Base-by-base conservation (phyloP, 2,797 vertebrate genomes). In the Valencia hispanica region DNA sequence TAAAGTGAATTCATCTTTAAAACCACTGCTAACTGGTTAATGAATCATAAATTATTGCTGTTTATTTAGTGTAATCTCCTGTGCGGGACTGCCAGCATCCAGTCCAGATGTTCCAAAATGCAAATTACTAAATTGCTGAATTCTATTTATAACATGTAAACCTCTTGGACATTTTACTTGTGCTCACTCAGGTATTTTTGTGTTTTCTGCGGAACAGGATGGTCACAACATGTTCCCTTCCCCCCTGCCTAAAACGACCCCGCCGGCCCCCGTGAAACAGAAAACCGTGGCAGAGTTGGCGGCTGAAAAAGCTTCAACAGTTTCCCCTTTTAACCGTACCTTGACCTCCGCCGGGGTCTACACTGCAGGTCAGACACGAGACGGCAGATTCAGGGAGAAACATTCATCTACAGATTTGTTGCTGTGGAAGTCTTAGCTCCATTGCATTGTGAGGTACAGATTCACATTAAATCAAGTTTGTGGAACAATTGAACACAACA, bases 201-300 rank as follows among this genome's bases (percentile, higher is more conserved):
- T 63, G 30, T 78, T 84, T 73, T 51, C 63, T 73, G 78, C 75
- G 20, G 25, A 87, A 47, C 84, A 95, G 95, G 91, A 96, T n/a
- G 93, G 91, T 50, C 82, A 92, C 84, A 89, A 93, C 78, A 87
- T 95, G 75, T 96, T 96, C 90, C 94, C 95, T 0, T 63, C 95
- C 15, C 96, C 96, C 0, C 93, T 93, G 12, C 93, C 92, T 15
- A 95, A 94, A 89, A 93, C 89, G 0, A 20, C 55, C 30, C 90
- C 90, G 0, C 88, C 92, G 10, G 1, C 92, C 0, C 94, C 94
- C 0, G 85, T 89, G 43, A 89, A 94, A 86, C 90, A 87, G 80
- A 94, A 93, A 86, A 43, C 82, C 0, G 79, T 95, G 0, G 73
- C 93, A 0, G 86, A 96, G 78, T 4, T 94, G 66, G 41, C 92